Percentiles rank a stretch among this genome's conserved stretches.
These are phyloP conservation scores for Leptopilina clavipes DNA, from an alignment of 1,140 invertebrate species.

Conservation along the genomic window DNA sequence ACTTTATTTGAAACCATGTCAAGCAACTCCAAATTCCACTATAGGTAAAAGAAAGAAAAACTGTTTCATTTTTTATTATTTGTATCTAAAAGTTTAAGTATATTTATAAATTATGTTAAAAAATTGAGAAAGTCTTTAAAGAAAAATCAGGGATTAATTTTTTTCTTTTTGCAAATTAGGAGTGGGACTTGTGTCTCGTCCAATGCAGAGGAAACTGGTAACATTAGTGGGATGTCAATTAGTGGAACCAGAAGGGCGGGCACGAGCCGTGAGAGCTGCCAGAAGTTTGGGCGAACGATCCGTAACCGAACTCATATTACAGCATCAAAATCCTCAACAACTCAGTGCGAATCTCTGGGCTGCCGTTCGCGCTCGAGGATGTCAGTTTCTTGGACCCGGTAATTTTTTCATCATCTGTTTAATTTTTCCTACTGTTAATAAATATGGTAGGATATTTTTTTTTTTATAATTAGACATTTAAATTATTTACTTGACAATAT, in stretches of 20 bases:
- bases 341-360: constrained; percentile 96
- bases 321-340: constrained; percentile 95
- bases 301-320: constrained; percentile 95
- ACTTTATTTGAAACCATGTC: constrained; percentile 85
- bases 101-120: too few relatives aligned
- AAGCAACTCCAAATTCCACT: constrained; percentile 63
- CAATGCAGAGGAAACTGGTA: constrained; percentile 96
- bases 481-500: constrained; percentile 11
- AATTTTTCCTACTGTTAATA: background rate
- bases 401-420: constrained; percentile 42
- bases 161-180: constrained; percentile 44
- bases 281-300: constrained; percentile 94
- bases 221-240: constrained; percentile 94
- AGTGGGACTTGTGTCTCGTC: constrained; percentile 83
- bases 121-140: too few relatives aligned
- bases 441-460: too few relatives aligned
- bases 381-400: constrained; percentile 98
- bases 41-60: constrained; percentile 65
- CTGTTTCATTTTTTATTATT: too few relatives aligned
- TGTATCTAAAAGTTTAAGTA: too few relatives aligned
- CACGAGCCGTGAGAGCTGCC: constrained; percentile 87
- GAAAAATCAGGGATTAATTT: background rate
- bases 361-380: constrained; percentile 95
- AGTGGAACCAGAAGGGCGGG: constrained; percentile 90
- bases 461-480: too few relatives aligned